Conservation (phyloP, 2,797 vertebrate species). For the Perdix hodgsoniae region DNA sequence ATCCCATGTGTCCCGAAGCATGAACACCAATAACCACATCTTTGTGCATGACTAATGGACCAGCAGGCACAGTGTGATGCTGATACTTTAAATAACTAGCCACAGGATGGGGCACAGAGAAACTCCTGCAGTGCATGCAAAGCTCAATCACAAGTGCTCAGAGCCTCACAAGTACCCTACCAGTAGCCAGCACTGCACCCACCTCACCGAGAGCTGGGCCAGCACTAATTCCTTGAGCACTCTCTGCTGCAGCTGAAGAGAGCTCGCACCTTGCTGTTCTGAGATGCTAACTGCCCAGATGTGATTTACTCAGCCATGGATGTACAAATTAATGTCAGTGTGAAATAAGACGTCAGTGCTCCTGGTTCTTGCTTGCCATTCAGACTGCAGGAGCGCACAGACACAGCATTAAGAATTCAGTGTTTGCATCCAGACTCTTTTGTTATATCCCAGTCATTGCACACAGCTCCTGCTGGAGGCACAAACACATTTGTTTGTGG, state of each 20-base stretch:
- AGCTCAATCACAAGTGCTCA: slow-evolving; percentile 39
- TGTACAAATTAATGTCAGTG: slow-evolving; percentile 19
- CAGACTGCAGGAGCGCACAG: not conserved
- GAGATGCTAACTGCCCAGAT: slow-evolving; percentile 11
- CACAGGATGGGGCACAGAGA: not conserved
- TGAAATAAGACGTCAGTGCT: not conserved
- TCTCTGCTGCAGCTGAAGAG: slow-evolving; percentile 12
- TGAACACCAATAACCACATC: not conserved
- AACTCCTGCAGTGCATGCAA: slow-evolving; percentile 1
- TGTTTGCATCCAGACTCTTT: not conserved
- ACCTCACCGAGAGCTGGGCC: not conserved
- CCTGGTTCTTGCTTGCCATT: not conserved
- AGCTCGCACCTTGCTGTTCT: slow-evolving; percentile 28
- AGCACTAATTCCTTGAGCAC: not conserved
- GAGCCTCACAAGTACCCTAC: slow-evolving; percentile 6
- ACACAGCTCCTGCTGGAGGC: not conserved
- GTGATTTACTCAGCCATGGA: not conserved
- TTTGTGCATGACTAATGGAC: not conserved
- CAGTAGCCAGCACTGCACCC: not conserved
- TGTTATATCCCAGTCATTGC: not conserved
- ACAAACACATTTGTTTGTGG: not conserved
- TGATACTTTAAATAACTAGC: slow-evolving; percentile 24
- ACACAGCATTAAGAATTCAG: not conserved
- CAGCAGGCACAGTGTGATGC: not conserved
- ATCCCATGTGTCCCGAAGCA: not conserved